These are phyloP conservation scores for Eupeodes latifasciatus DNA, from an alignment of 2,888 invertebrate genomes.

Conservation along the genomic window DNA sequence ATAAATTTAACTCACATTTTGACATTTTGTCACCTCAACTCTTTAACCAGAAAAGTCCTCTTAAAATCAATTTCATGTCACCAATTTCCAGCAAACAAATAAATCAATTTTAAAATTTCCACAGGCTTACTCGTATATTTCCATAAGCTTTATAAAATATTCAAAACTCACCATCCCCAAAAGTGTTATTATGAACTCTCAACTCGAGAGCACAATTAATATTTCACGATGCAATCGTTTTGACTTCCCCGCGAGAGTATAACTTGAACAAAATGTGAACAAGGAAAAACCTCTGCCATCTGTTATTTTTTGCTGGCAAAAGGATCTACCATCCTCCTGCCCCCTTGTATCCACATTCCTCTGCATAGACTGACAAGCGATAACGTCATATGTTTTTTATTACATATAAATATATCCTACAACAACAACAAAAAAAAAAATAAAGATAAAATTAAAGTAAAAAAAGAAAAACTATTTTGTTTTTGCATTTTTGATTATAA, in stretches of 20 bases:
- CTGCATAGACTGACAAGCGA: conserved; percentile 20
- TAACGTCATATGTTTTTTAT: conserved; percentile 15
- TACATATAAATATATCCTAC: not conserved
- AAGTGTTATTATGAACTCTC: not conserved
- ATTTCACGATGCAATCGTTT: conserved; percentile 52
- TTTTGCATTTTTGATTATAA: conserved; percentile 54
- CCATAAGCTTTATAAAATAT: conserved; percentile 39
- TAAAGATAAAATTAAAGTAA: not conserved
- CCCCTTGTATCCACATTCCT: not conserved
- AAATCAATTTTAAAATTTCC: conserved; percentile 53
- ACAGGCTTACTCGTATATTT: not conserved
- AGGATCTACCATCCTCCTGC: not conserved
- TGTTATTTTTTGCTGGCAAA: not conserved
- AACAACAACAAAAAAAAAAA: not conserved
- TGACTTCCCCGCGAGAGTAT: conserved; percentile 9
- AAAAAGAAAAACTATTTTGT: conserved; percentile 12
- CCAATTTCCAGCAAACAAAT: conserved; percentile 12
- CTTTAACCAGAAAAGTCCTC: not conserved
- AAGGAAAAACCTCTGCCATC: not conserved
- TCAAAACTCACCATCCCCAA: conserved; percentile 13
- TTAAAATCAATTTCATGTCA: conserved; percentile 23
- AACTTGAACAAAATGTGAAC: conserved; percentile 33
- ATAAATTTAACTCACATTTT: not conserved
- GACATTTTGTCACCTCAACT: conserved; percentile 26
- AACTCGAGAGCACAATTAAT: conserved; percentile 46